Evolutionary conservation across 2,888 invertebrate species (phyloP).

Genomic region (Lasioglossum leucozonium): DNA sequence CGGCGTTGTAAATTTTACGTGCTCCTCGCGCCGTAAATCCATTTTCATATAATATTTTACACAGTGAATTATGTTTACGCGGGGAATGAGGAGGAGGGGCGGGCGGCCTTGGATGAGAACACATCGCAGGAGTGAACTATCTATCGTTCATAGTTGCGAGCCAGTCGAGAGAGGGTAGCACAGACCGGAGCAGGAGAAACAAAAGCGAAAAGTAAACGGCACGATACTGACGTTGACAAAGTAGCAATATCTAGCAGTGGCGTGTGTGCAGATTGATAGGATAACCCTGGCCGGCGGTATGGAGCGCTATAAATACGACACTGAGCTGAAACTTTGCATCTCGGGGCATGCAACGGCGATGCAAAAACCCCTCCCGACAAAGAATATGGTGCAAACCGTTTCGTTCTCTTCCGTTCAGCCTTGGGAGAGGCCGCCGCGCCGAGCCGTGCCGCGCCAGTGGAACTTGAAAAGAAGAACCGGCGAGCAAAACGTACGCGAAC

Average conservation of each 20-base stretch:
- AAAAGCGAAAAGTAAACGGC: constrained; percentile 51
- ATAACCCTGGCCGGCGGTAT: constrained; percentile 49
- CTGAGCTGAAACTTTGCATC: constrained; percentile 60
- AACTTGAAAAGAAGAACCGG: constrained; percentile 57
- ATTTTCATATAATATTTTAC: constrained; percentile 10
- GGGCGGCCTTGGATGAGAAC: constrained; percentile 8
- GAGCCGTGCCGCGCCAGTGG: neutral
- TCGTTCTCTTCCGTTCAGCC: neutral
- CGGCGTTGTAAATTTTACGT: neutral
- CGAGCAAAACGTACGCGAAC: constrained; percentile 47
- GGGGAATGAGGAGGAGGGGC: neutral
- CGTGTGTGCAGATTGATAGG: constrained; percentile 67
- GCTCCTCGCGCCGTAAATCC: neutral
- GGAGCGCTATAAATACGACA: constrained; percentile 61
- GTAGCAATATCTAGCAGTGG: constrained; percentile 57
- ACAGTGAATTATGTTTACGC: constrained; percentile 34
- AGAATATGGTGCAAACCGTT: constrained; percentile 56
- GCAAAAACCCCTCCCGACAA: constrained; percentile 59
- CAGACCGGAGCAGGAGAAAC: constrained; percentile 3
- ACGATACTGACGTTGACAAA: constrained; percentile 58
- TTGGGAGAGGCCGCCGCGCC: neutral
- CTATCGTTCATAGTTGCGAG: constrained; percentile 44
- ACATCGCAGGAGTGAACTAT: constrained; percentile 14
- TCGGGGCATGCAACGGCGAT: constrained; percentile 65
- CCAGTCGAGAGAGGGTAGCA: neutral